Conservation (phyloP, 2,113 vertebrate species). For the Amblyornis subalaris region DNA sequence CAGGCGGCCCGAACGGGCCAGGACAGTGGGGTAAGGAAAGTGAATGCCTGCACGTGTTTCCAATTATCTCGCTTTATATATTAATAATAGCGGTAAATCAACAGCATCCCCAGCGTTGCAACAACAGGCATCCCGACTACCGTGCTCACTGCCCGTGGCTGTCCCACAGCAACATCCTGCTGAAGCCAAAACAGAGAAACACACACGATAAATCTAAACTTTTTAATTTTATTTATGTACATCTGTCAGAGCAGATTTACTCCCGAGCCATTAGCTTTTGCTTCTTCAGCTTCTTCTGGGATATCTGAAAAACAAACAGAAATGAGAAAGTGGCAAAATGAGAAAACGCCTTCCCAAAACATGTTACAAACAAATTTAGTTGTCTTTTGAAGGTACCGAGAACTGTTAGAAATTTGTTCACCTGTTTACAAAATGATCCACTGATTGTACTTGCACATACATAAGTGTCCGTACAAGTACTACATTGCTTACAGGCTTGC, state of each 20-base stretch:
- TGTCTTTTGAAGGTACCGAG: not conserved
- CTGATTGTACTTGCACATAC: rapidly evolving
- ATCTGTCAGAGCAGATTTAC: slow-evolving; percentile 44
- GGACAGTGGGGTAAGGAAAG: not conserved
- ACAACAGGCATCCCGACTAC: not conserved
- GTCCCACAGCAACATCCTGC: not conserved
- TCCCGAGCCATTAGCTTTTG: slow-evolving; percentile 95
- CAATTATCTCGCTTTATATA: not conserved
- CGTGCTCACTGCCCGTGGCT: not conserved
- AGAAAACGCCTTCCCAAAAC: not conserved
- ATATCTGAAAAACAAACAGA: slow-evolving; percentile 75
- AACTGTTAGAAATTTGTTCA: not conserved
- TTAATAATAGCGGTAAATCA: not conserved
- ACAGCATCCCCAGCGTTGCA: not conserved
- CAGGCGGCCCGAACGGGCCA: not conserved
- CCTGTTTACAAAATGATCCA: not conserved
- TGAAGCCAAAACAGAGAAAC: not conserved
- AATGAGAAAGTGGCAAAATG: not conserved
- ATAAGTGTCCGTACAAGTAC: not conserved
- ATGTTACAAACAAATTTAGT: no score
- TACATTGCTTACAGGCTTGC: not conserved
- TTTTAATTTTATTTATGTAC: slow-evolving; percentile 63
- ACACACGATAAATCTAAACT: not conserved
- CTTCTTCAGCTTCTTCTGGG: slow-evolving; percentile 98
- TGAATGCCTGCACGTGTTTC: not conserved